Evolutionary conservation across 2,797 vertebrate species (phyloP).

Genomic region (Eremophila alpestris): DNA sequence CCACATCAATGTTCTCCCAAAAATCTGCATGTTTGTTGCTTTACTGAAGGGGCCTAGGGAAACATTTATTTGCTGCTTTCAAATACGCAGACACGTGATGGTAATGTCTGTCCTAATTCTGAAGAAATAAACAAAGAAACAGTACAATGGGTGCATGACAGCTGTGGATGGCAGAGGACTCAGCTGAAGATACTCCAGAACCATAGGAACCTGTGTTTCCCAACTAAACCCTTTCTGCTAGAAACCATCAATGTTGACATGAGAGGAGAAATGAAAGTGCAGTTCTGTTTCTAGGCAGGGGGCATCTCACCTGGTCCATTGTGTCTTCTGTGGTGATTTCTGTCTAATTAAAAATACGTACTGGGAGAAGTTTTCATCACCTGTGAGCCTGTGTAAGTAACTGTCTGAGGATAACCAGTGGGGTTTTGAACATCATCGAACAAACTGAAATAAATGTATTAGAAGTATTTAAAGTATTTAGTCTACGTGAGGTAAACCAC

Average conservation of each 20-base stretch:
- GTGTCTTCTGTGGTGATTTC: neutral
- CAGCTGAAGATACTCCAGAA: neutral
- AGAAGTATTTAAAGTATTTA: neutral
- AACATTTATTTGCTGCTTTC: neutral
- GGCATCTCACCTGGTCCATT: fast-evolving
- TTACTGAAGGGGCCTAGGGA: neutral
- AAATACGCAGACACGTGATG: neutral
- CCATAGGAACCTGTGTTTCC: neutral
- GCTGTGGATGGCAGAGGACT: neutral
- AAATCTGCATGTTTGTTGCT: neutral
- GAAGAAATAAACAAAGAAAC: neutral
- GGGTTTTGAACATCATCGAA: neutral
- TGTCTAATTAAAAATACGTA: neutral
- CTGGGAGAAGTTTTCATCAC: neutral
- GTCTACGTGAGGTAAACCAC: neutral
- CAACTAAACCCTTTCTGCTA: neutral
- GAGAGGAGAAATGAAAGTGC: neutral
- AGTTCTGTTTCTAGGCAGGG: neutral
- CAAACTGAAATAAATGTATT: neutral
- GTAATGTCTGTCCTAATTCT: neutral
- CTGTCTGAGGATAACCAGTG: neutral
- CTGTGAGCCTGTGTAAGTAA: neutral
- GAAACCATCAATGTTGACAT: neutral
- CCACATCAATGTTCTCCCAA: neutral
- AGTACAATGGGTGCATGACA: neutral